Percentiles rank a stretch among this genome's conserved stretches.
phyloP scores from a whole-genome alignment of 64 coral and sea anemone genomes.

The Montipora foliosa region DNA sequence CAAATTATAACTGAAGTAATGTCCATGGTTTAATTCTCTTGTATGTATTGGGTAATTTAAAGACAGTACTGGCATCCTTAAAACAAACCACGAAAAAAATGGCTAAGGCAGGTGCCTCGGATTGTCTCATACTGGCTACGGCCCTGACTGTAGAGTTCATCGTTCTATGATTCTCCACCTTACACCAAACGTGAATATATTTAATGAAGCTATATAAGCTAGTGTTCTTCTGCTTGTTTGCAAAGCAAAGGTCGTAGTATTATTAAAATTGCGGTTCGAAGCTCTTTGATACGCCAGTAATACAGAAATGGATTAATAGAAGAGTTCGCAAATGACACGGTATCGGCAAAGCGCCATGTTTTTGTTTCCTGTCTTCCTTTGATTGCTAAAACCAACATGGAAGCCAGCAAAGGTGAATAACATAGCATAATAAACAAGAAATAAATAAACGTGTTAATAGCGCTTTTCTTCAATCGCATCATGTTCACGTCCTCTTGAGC shows the following conservation, averaged over 20 bases:
- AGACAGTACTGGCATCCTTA: no score
- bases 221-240: background rate
- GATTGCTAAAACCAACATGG: constrained; percentile 6
- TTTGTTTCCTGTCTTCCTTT: background rate
- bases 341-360: constrained; percentile 13
- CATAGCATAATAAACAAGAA: constrained; percentile 23
- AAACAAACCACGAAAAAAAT: no score
- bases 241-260: background rate
- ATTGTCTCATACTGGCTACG: no score
- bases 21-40: no score
- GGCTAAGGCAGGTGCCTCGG: no score
- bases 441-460: constrained; percentile 32
- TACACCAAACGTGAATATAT: no score
- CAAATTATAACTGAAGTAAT: no score
- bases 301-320: constrained; percentile 49
- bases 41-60: no score
- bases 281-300: constrained; percentile 1
- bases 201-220: background rate
- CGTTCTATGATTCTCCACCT: no score
- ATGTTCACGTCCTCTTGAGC: background rate
- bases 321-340: constrained; percentile 2
- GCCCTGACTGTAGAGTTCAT: no score
- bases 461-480: background rate
- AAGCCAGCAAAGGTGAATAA: background rate
- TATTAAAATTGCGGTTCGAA: constrained; percentile 11